Evolutionary conservation across 2,797 vertebrate genomes (phyloP), one percentile per base, ranked within the genome.

Genomic region (Lates japonicus): DNA sequence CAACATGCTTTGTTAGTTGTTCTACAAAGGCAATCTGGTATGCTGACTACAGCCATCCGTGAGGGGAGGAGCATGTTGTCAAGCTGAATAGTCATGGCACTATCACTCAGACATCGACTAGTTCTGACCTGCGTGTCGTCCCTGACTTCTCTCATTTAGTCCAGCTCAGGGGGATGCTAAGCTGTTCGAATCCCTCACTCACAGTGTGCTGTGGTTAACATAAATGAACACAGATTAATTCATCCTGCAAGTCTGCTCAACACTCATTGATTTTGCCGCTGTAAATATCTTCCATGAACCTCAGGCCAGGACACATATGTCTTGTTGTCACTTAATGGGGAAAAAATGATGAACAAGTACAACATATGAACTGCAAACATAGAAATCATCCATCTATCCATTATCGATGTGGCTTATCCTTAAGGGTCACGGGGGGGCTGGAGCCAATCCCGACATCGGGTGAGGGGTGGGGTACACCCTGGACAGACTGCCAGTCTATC

Each of bases 141-240:
- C 66, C 70, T 82, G 83, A 83, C 81, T 87, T 82, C 66, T 85
- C 86, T 89, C 74, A 88, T 89, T 90, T 85, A 80, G 84, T 84
- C 75, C 81, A 83, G 74, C 82, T 82, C 73, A 55, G 69, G 68
- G 85, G 77, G 79, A 76, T 46, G 81, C 78, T 76, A 64, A 88
- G 81, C 81, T 68, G 74, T 76, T 66, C 82, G 62, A 87, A 78
- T 87, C 82, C 78, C n/a, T 75, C 69, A 33, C 69, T 64, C 25
- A 82, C 82, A 81, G 46, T 58, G 70, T 68, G 80, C 68, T 79
- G 62, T 72, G 67, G 70, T 80, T 89, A 85, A 88, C 90, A 81
- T 67, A 88, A 91, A 90, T 65, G 71, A 84, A 78, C 49, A 70
- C 67, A 80, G 78, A 92, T 91, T 83, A 87, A 82, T 69, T 78